These are phyloP conservation scores for Agriopis aurantiaria DNA, from an alignment of 2,888 invertebrate genomes.

Conservation along the genomic window DNA sequence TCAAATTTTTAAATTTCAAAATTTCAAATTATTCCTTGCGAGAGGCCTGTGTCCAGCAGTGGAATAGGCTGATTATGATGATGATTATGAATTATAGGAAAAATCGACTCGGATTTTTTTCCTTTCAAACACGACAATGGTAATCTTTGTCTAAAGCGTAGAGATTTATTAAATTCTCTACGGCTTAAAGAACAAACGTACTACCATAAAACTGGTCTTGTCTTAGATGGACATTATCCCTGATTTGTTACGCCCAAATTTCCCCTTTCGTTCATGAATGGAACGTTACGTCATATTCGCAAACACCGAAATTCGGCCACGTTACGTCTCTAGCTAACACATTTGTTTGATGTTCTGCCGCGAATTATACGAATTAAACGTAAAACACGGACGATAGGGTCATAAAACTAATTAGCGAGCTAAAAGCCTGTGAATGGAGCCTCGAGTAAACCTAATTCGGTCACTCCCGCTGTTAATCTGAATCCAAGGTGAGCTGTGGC, in stretches of 20 bases:
- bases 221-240: too few species aligned
- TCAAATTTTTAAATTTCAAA: too few species aligned
- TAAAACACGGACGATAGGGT: conserved; percentile 41
- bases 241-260: not conserved
- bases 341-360: conserved; percentile 54
- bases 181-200: too few species aligned
- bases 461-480: conserved; percentile 33
- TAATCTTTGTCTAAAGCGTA: too few species aligned
- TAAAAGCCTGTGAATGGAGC: conserved; percentile 53
- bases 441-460: conserved; percentile 43
- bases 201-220: too few species aligned
- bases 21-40: too few species aligned
- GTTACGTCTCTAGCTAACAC: conserved; percentile 31
- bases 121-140: too few species aligned
- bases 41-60: too few species aligned
- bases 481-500: conserved; percentile 39
- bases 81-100: too few species aligned
- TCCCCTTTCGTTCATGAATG: not conserved
- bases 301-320: conserved; percentile 11
- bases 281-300: conserved; percentile 10
- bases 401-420: conserved; percentile 66
- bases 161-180: too few species aligned
- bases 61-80: too few species aligned
- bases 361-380: conserved; percentile 49
- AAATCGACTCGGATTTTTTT: too few species aligned